A percentile compares a stretch with the other conserved stretches of the same genome.
phyloP scores from a whole-genome alignment of 2,888 invertebrate species.

The Podotricha telesiphe region DNA sequence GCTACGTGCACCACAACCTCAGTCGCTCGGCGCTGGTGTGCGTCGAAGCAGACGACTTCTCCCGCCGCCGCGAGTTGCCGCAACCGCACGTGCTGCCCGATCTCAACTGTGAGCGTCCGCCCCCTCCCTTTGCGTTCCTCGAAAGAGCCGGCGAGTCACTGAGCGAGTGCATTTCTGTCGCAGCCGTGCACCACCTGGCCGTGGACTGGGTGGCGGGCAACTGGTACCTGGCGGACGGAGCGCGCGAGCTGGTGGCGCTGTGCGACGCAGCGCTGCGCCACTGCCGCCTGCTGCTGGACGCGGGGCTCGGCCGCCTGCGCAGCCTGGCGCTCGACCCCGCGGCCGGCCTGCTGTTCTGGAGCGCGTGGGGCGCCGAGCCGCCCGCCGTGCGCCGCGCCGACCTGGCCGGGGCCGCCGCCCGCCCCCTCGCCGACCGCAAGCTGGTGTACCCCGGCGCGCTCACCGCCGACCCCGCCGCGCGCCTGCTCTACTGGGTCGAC shows the following conservation, averaged over 20 bases:
- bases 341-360: slow-evolving; percentile 87
- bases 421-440: slow-evolving; percentile 85
- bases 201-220: slow-evolving; percentile 93
- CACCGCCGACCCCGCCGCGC: slow-evolving; percentile 87
- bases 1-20: slow-evolving; percentile 88
- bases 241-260: slow-evolving; percentile 87
- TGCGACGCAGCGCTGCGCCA: slow-evolving; percentile 85
- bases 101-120: slow-evolving; percentile 81
- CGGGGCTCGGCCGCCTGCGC: slow-evolving; percentile 86
- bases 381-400: slow-evolving; percentile 86
- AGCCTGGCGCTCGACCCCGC: slow-evolving; percentile 90
- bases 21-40: slow-evolving; percentile 84
- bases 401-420: slow-evolving; percentile 86
- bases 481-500: slow-evolving; percentile 91
- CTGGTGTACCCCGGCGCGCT: slow-evolving; percentile 91
- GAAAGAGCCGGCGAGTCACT: background rate
- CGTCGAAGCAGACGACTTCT: slow-evolving; percentile 86
- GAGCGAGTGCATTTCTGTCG: background rate
- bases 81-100: slow-evolving; percentile 85
- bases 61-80: slow-evolving; percentile 79
- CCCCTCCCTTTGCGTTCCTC: background rate
- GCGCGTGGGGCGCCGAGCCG: slow-evolving; percentile 88
- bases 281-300: slow-evolving; percentile 88
- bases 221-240: slow-evolving; percentile 92
- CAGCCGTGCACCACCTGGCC: slow-evolving; percentile 89